A percentile compares a stretch with the other conserved stretches of the same genome.
These are phyloP conservation scores for Myotis brandtii DNA, from an alignment of 2,113 vertebrate genomes.

Conservation along the genomic window DNA sequence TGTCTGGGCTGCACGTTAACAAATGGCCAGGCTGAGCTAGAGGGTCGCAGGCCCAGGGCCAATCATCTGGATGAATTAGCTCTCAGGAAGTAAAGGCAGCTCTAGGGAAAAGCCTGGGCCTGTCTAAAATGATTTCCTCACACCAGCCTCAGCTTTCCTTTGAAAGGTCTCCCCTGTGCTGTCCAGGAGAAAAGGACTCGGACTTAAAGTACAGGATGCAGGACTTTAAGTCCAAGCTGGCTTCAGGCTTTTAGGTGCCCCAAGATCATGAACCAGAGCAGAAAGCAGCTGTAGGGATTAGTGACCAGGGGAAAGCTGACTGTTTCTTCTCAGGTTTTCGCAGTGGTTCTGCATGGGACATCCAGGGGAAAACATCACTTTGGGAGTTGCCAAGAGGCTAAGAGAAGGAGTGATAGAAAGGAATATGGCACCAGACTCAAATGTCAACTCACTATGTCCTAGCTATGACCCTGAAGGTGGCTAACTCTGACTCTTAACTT, in stretches of 20 bases:
- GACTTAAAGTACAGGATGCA: not conserved
- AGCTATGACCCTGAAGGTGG: not conserved
- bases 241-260: not conserved
- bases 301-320: not conserved
- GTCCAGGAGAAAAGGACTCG: not conserved
- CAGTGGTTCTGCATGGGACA: not conserved
- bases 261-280: not conserved
- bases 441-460: not conserved
- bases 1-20: not conserved
- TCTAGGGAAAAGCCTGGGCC: not conserved
- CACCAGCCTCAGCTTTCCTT: not conserved
- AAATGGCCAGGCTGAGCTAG: not conserved
- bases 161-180: not conserved
- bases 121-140: constrained; percentile 15
- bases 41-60: not conserved
- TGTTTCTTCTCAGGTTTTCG: not conserved
- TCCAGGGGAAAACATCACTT: not conserved
- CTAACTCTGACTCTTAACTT: not conserved
- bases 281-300: not conserved
- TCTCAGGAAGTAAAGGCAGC: not conserved
- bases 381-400: not conserved
- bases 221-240: not conserved
- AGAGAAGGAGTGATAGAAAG: not conserved
- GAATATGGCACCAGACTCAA: not conserved
- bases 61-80: not conserved